Conservation (phyloP, 1,140 invertebrate species). For the Neodiprion lecontei region DNA sequence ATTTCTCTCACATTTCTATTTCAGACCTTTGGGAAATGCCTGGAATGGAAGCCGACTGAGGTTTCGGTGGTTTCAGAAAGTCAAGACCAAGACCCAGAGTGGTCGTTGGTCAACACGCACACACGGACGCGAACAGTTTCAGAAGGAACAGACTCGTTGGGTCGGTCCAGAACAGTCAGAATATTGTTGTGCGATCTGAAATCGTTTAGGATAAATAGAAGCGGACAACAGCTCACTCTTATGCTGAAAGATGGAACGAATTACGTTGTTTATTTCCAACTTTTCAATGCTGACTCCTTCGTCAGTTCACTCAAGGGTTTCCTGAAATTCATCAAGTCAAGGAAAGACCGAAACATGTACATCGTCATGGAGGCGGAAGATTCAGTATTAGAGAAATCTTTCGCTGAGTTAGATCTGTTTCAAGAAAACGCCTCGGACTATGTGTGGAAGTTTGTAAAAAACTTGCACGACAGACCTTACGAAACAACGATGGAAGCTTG, state of each 20-base stretch:
- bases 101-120: conserved; percentile 80
- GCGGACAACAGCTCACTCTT: conserved; percentile 74
- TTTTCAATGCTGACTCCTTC: conserved; percentile 83
- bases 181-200: conserved; percentile 72
- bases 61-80: conserved; percentile 75
- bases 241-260: conserved; percentile 76
- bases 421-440: conserved; percentile 71
- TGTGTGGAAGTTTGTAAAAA: conserved; percentile 74
- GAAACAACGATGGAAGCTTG: conserved; percentile 83
- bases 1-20: conserved; percentile 20
- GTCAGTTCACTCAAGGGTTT: conserved; percentile 70
- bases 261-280: conserved; percentile 84
- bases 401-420: conserved; percentile 85
- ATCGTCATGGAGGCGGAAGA: conserved; percentile 69
- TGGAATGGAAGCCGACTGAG: conserved; percentile 83
- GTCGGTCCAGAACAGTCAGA: conserved; percentile 67
- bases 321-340: conserved; percentile 70
- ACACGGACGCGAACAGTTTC: conserved; percentile 61
- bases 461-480: conserved; percentile 78
- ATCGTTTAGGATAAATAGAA: conserved; percentile 70
- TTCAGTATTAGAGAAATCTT: conserved; percentile 77
- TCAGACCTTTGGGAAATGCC: conserved; percentile 64
- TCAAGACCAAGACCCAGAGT: conserved; percentile 80
- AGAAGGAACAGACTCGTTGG: conserved; percentile 63
- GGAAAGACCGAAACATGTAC: conserved; percentile 74